Conservation (phyloP, 1,140 invertebrate genomes). For the Stegodyphus dumicola region DNA sequence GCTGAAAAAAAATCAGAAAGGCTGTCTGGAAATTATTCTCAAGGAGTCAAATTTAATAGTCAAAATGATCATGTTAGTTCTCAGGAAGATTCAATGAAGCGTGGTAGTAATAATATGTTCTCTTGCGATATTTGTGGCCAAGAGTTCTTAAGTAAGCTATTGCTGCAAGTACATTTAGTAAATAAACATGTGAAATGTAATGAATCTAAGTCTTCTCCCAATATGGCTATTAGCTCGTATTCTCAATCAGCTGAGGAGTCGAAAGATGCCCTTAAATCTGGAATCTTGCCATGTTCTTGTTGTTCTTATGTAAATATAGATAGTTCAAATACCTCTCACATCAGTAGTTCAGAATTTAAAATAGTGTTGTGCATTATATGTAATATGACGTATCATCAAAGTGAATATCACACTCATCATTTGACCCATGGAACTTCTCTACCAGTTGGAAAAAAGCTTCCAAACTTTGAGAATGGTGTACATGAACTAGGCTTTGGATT, state of each 20-base stretch:
- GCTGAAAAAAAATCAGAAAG: slow-evolving; percentile 33
- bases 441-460: slow-evolving; percentile 10
- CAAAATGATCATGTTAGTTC: slow-evolving; percentile 80
- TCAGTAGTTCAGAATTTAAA: slow-evolving; percentile 8
- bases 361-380: slow-evolving; percentile 41
- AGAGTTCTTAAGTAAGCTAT: slow-evolving; percentile 69
- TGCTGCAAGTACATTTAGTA: slow-evolving; percentile 72
- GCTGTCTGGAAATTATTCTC: slow-evolving; percentile 74
- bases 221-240: not conserved
- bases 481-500: slow-evolving; percentile 12
- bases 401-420: slow-evolving; percentile 52
- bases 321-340: slow-evolving; percentile 8
- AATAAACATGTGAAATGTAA: slow-evolving; percentile 70
- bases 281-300: slow-evolving; percentile 51
- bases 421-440: slow-evolving; percentile 33
- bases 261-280: slow-evolving; percentile 15
- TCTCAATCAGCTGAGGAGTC: slow-evolving; percentile 24
- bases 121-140: slow-evolving; percentile 71
- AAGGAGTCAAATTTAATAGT: slow-evolving; percentile 89
- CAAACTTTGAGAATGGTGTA: slow-evolving; percentile 32
- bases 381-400: slow-evolving; percentile 44
- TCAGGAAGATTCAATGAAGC: slow-evolving; percentile 70
- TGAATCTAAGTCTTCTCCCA: slow-evolving; percentile 18
- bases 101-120: slow-evolving; percentile 5
- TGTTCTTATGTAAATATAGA: slow-evolving; percentile 53